Evolutionary conservation across 2,888 invertebrate species (phyloP).

Genomic region (Brachypalpus laphriformis): DNA sequence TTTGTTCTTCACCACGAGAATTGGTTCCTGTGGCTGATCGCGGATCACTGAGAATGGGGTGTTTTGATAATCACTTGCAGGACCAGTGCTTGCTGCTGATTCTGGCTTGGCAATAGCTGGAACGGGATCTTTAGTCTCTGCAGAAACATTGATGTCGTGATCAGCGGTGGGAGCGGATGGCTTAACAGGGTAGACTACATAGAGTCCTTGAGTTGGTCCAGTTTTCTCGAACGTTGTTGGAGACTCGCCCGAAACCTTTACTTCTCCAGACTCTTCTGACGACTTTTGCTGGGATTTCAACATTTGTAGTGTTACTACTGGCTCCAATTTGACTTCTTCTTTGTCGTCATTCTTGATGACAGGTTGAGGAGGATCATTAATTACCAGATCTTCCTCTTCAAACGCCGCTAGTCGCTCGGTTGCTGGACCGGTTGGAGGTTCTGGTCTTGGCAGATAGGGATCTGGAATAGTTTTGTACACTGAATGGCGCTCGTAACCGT

Average conservation of each 20-base stretch:
- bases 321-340: conserved; percentile 82
- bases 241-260: conserved; percentile 79
- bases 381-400: conserved; percentile 83
- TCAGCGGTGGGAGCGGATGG: conserved; percentile 43
- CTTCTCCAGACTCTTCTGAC: conserved; percentile 78
- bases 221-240: conserved; percentile 79
- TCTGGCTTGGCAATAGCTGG: conserved; percentile 76
- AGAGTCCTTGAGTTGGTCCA: conserved; percentile 77
- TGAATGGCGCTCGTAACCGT: conserved; percentile 77
- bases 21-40: conserved; percentile 83
- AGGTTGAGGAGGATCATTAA: conserved; percentile 83
- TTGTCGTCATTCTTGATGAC: conserved; percentile 78
- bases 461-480: conserved; percentile 76
- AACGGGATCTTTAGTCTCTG: conserved; percentile 74
- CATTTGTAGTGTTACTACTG: conserved; percentile 88
- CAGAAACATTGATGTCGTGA: conserved; percentile 53
- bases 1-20: conserved; percentile 82
- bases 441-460: conserved; percentile 72
- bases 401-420: conserved; percentile 78
- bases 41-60: conserved; percentile 82
- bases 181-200: conserved; percentile 78
- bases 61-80: conserved; percentile 81
- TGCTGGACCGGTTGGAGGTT: conserved; percentile 62
- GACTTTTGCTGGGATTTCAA: conserved; percentile 84
- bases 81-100: conserved; percentile 68